Conservation (phyloP, 2,888 invertebrate species). For the Isotomurus palustris region DNA sequence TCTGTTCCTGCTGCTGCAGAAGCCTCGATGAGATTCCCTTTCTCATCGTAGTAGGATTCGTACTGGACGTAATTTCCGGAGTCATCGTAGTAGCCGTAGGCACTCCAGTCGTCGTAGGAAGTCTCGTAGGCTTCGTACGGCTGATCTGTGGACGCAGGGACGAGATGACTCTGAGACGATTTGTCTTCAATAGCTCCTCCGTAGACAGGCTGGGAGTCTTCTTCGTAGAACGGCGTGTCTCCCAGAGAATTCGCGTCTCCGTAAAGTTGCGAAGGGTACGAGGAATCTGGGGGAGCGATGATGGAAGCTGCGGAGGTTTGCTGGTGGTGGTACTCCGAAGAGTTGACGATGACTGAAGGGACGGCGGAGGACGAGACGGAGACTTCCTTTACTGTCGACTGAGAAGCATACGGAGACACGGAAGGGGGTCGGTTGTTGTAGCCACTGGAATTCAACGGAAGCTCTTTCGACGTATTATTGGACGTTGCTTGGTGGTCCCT, state of each 20-base stretch:
- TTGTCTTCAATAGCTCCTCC: background rate
- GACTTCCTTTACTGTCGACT: slow-evolving; percentile 37
- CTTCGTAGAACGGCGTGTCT: slow-evolving; percentile 34
- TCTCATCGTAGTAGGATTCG: slow-evolving; percentile 45
- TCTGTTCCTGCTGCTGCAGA: too few species aligned
- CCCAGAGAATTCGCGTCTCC: background rate
- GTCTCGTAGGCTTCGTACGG: slow-evolving; percentile 37
- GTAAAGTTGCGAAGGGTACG: slow-evolving; percentile 7
- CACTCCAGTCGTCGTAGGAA: slow-evolving; percentile 45
- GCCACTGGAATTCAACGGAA: slow-evolving; percentile 32
- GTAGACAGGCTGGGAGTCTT: background rate
- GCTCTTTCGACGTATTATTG: slow-evolving; percentile 35
- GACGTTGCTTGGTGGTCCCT: slow-evolving; percentile 40
- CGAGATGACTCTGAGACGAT: background rate
- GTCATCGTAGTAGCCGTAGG: slow-evolving; percentile 46
- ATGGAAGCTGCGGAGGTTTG: slow-evolving; percentile 13
- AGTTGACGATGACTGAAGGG: slow-evolving; percentile 27
- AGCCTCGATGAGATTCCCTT: slow-evolving; percentile 27
- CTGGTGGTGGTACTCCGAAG: slow-evolving; percentile 20
- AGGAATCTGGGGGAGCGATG: slow-evolving; percentile 15
- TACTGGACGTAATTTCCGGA: slow-evolving; percentile 44
- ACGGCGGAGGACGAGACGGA: slow-evolving; percentile 34
- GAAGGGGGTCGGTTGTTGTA: slow-evolving; percentile 12
- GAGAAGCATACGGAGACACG: slow-evolving; percentile 34
- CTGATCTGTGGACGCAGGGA: slow-evolving; percentile 18